Base-by-base conservation (phyloP, 2,113 vertebrate species). In the Pomatostomus ruficeps region DNA sequence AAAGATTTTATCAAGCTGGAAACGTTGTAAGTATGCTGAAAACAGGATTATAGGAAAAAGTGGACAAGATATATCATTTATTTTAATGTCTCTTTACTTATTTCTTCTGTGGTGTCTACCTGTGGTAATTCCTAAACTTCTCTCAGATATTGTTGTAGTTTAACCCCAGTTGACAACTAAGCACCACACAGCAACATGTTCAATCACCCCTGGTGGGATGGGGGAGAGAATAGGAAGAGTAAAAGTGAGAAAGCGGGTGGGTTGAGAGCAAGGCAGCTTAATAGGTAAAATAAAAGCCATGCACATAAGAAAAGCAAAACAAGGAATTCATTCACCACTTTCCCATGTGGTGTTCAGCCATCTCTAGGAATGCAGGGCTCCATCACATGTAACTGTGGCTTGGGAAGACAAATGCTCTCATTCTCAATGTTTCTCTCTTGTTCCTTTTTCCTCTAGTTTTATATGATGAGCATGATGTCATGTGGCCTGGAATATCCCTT, bases 311-410 rank as follows among this genome's bases (percentile, higher is more conserved):
- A 62, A 42, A 62, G 11, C 8, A 62, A 40, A 68, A 15, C 14
- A 33, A 70, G 8, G 13, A 55, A 72, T 68, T 17, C 2, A 35
- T 43, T 73, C 16, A 40, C 20, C 13, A 7, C 2, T 67, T 67
- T 80, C 16, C 14, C 9, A 25, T 48, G 4, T 1, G 12, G 3
- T 59, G 24, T 66, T 61, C 55, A 80, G n/a, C 12, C n/a, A 25
- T 24, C 11, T 51, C 19, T 36, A 59, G 49, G 20, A 74, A 55
- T 84, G 14, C 22, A 49, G 8, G 22, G 19, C 2, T 68, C 33
- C 12, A 13, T 48, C 51, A 22, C 0, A 1, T 1, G 0, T 24
- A 48, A 38, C 2, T 3, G 8, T 78, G 35, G 36, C 29, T 28
- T 46, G 17, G 15, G 26, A 75, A 83, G 49, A 23, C 5, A 67